phyloP scores from a whole-genome alignment of 2,797 vertebrate genomes.

The Sciaenops ocellatus region DNA sequence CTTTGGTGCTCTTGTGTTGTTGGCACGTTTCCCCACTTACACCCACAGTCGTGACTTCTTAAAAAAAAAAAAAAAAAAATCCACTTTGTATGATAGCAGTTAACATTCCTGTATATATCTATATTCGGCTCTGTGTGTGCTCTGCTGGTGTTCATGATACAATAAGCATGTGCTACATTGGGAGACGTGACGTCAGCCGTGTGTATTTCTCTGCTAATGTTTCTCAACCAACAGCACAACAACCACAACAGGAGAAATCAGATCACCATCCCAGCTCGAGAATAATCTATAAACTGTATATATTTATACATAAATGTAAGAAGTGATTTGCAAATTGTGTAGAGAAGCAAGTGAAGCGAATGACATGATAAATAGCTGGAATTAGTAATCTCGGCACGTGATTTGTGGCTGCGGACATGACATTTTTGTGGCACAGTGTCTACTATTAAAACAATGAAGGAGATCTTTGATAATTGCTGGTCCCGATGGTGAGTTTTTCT shows the following conservation, averaged over 20 bases:
- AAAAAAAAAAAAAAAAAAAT: background rate
- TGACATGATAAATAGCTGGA: constrained; percentile 85
- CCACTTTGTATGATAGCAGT: constrained; percentile 70
- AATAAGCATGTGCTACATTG: constrained; percentile 71
- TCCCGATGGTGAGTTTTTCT: constrained; percentile 46
- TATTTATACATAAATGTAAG: constrained; percentile 91
- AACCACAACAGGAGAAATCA: constrained; percentile 74
- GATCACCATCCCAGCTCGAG: constrained; percentile 83
- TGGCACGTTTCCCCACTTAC: constrained; percentile 71
- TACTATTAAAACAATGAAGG: constrained; percentile 93
- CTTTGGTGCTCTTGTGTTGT: constrained; percentile 58
- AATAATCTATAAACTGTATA: constrained; percentile 78
- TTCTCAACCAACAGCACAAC: constrained; percentile 90
- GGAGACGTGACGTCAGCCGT: constrained; percentile 73
- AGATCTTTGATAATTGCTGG: constrained; percentile 97
- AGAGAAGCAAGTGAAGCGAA: constrained; percentile 88
- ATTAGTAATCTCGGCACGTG: constrained; percentile 90
- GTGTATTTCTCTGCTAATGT: constrained; percentile 85
- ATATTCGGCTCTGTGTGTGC: constrained; percentile 82
- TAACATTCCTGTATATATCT: constrained; percentile 85
- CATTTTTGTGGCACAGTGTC: constrained; percentile 95
- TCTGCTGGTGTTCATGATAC: constrained; percentile 83
- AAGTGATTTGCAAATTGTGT: constrained; percentile 92
- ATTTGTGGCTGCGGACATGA: constrained; percentile 94
- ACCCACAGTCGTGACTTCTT: constrained; percentile 83